Conservation (phyloP, 2,113 vertebrate genomes). For the Fukomys damarensis region DNA sequence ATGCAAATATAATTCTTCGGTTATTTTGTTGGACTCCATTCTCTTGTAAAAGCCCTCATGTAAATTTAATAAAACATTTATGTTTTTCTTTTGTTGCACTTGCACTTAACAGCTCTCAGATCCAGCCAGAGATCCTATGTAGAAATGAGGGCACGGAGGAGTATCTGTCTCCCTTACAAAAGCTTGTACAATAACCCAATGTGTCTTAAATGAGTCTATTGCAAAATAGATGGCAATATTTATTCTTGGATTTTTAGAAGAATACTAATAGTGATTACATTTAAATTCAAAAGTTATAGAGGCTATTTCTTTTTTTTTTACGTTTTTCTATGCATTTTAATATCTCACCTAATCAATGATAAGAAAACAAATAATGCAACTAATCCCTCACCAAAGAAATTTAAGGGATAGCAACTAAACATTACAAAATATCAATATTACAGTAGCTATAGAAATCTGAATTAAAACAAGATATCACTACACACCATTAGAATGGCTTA, state of each 20-base stretch:
- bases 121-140: background rate
- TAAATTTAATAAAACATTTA: background rate
- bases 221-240: background rate
- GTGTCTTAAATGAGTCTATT: background rate
- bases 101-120: background rate
- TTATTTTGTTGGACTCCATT: background rate
- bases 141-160: background rate
- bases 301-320: background rate
- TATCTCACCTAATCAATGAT: background rate
- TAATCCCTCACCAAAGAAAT: background rate
- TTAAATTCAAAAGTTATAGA: background rate
- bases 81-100: background rate
- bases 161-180: background rate
- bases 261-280: conserved; percentile 6
- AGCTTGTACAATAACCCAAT: background rate
- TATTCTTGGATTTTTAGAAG: background rate
- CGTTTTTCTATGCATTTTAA: background rate
- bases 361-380: background rate
- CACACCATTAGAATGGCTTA: background rate
- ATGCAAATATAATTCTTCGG: background rate
- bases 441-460: background rate
- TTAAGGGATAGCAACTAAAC: background rate
- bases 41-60: background rate
- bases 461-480: background rate
- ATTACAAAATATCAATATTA: background rate